phyloP scores from a whole-genome alignment of 1,140 invertebrate species.

The Plutomurus gul region DNA sequence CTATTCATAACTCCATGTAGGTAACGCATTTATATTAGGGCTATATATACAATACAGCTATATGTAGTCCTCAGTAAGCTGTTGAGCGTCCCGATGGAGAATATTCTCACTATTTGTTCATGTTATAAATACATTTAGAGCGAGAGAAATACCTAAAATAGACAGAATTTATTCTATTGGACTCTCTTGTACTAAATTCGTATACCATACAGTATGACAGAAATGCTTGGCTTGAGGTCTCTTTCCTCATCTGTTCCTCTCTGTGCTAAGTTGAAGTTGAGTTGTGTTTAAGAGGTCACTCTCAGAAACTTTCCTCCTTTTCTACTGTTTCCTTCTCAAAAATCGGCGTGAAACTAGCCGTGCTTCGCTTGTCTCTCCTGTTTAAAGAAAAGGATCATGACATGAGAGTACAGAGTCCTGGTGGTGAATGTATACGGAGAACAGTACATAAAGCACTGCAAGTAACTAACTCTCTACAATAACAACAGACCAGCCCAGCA shows the following conservation, averaged over 20 bases:
- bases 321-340: background rate
- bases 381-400: slow-evolving; percentile 31
- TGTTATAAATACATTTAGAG: no score
- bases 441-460: slow-evolving; percentile 14
- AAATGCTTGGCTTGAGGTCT: slow-evolving; percentile 5
- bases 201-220: no score
- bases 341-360: background rate
- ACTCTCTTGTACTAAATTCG: background rate
- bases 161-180: background rate
- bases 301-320: background rate
- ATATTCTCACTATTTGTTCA: no score
- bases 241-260: background rate
- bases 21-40: background rate
- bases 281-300: slow-evolving; percentile 4
- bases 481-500: slow-evolving; percentile 16
- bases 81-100: no score
- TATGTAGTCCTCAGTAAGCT: no score
- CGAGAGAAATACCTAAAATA: no score
- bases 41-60: background rate
- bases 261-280: background rate
- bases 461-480: background rate
- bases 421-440: background rate
- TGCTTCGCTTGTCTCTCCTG: background rate
- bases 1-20: slow-evolving; percentile 8
- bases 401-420: background rate